Evolutionary conservation across 2,113 vertebrate genomes (phyloP).

Genomic region (Hydrochoerus hydrochaeris): DNA sequence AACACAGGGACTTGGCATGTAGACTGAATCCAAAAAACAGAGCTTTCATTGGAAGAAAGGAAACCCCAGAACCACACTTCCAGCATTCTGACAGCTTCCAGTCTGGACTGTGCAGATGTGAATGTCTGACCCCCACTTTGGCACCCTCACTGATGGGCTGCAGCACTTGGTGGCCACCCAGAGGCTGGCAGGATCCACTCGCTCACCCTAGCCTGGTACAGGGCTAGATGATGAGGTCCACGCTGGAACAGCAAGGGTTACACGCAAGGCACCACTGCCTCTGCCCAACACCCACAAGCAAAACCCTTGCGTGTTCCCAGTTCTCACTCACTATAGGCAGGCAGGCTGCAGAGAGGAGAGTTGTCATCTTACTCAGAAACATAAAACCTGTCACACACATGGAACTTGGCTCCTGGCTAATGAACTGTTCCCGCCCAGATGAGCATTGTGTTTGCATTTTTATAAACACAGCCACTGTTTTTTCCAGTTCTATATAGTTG

Average conservation of each 20-base stretch:
- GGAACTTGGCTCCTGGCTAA: not conserved
- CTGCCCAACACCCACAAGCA: too few relatives aligned
- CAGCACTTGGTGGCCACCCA: not conserved
- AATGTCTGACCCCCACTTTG: fast-evolving
- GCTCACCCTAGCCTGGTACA: not conserved
- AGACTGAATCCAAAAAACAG: not conserved
- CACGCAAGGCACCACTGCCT: not conserved
- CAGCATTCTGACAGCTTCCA: not conserved
- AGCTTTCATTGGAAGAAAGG: not conserved
- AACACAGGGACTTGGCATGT: not conserved
- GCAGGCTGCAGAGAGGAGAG: not conserved
- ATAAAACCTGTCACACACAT: not conserved
- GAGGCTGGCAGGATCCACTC: not conserved
- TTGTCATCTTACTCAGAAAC: not conserved
- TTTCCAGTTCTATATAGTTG: slow-evolving; percentile 34
- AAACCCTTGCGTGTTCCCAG: not conserved
- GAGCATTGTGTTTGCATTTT: slow-evolving; percentile 3
- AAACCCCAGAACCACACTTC: not conserved
- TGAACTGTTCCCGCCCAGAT: not conserved
- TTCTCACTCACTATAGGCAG: not conserved
- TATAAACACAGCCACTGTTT: slow-evolving; percentile 12
- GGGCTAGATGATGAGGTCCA: not conserved
- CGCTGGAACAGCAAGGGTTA: not conserved
- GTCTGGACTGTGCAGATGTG: fast-evolving
- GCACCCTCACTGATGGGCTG: not conserved